phyloP scores from a whole-genome alignment of 2,888 invertebrate genomes.

The Micropterix aruncella region DNA sequence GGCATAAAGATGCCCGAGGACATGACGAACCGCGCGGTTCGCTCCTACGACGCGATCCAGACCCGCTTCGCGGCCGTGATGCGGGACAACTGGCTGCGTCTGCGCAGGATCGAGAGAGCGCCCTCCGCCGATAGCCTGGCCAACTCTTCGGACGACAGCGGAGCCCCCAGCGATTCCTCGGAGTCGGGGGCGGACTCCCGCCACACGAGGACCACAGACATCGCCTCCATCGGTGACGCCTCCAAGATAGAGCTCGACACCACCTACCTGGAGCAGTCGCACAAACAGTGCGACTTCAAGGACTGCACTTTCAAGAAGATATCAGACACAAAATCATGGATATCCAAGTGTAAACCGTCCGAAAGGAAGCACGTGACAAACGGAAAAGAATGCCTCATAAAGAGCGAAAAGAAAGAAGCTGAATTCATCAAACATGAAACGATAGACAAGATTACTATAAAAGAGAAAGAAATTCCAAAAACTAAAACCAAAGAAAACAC shows the following conservation, averaged over 20 bases:
- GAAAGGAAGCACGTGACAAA: slow-evolving; percentile 22
- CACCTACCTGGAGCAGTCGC: slow-evolving; percentile 3
- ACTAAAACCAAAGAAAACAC: neutral
- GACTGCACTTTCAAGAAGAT: slow-evolving; percentile 10
- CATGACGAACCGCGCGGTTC: neutral
- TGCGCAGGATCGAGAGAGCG: slow-evolving; percentile 30
- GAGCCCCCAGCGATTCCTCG: slow-evolving; percentile 43
- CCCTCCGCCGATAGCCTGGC: slow-evolving; percentile 54
- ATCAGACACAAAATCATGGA: slow-evolving; percentile 25
- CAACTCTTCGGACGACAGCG: slow-evolving; percentile 52
- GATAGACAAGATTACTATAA: slow-evolving; percentile 11
- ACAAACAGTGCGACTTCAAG: slow-evolving; percentile 5
- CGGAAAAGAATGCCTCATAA: slow-evolving; percentile 14
- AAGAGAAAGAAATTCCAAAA: slow-evolving; percentile 11
- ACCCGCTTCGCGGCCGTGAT: slow-evolving; percentile 37
- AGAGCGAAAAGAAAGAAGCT: slow-evolving; percentile 2
- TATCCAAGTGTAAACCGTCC: slow-evolving; percentile 10
- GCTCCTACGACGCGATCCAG: slow-evolving; percentile 26
- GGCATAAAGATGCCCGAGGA: neutral
- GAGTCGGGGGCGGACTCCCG: slow-evolving; percentile 54
- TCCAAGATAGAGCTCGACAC: neutral
- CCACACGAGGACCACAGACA: slow-evolving; percentile 15
- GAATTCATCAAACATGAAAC: slow-evolving; percentile 12
- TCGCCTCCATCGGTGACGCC: neutral
- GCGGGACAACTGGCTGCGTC: slow-evolving; percentile 40